Evolutionary conservation across 2,113 vertebrate species (phyloP), one percentile per base, ranked within the genome.

Genomic region (Rhineura floridana): DNA sequence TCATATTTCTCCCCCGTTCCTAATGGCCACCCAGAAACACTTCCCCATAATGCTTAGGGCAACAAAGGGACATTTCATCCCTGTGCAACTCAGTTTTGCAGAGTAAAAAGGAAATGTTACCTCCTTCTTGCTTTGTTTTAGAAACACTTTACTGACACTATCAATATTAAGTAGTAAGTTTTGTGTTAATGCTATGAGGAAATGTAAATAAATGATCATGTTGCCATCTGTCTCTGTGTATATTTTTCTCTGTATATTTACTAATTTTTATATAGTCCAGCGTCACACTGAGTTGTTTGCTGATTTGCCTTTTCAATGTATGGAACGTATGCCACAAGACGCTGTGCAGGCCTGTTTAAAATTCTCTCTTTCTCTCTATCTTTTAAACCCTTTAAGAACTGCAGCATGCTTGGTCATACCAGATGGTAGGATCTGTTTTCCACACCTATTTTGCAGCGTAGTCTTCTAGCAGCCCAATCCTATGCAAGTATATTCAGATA

Each of bases 171-270:
- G 33, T n/a, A 73, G 39, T 13, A 63, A 50, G 42, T 62, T 10
- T 42, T 46, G 52, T 23, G 6, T 82, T 81, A 33, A 28, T 36
- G 44, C 15, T 11, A 63, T 21, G 55, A 50, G 59, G 52, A 83
- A 88, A 65, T 19, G 28, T 87, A 88, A 88, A 76, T 63, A 88
- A 83, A 88, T 83, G 70, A 63, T 83, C 52, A 65, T 48, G 72
- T 36, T 33, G 19, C 87, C 87, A 67, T 88, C 81, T 88, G 87
- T 78, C 36, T 12, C 62, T 55, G 17, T 78, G 42, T 88, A 17
- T 28, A 30, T n/a, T 75, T 62, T 62, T 39, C 55, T 83, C 11
- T 67, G 44, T 83, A 30, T 28, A 42, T 72, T 73, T 87, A 63
- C 70, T 63, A 72, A 52, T 81, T 87, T 81, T 73, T 72, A 63